Base-by-base conservation (phyloP, 2,888 invertebrate species). In the Synanthedon tipuliformis region DNA sequence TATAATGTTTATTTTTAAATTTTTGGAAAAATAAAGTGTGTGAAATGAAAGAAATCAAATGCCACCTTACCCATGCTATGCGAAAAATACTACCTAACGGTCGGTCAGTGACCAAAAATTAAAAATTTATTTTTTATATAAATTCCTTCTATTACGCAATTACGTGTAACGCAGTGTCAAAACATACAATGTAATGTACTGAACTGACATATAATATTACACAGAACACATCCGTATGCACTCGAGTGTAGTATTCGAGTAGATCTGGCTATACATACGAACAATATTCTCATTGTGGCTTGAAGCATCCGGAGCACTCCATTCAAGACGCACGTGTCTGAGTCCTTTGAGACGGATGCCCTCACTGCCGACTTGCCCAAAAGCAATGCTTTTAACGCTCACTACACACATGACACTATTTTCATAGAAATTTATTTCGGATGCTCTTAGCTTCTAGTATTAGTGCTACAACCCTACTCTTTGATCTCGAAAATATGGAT, bases 261-360 rank as follows among this genome's bases (percentile, higher is more conserved):
- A 45, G 12, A 41, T 15, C 13, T 45, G 11, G 3, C 34, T 34
- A 45, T 12, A 10, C 4, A 45, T 12, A 45, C 12, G 45, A 45
- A 45, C 45, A 45, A 45, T 45, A 4, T 45, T 45, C 64, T 64
- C 64, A 76, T 81, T 81, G 78, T 78, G 66, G 64, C 63, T 59
- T 61, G 59, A 59, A 63, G 74, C 76, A 81, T 82, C 83, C 82
- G 83, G 81, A 76, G 77, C 58, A 69, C 59, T 62, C 74, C 66
- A 81, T 86, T 85, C 71, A 85, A 66, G 62, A 66, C 77, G 70
- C 85, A 86, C 85, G 84, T 85, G 85, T 71, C 72, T 51, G 15
- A 48, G 51, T 69, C 73, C 69, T 61, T 68, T 74, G 73, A 77
- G 73, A 74, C 78, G 81, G 81, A 80, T 75, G 78, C 73, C 62